Evolutionary conservation across 2,797 vertebrate species (phyloP), one percentile per base, ranked within the genome.

Genomic region (Enteromius thamalakanensis): DNA sequence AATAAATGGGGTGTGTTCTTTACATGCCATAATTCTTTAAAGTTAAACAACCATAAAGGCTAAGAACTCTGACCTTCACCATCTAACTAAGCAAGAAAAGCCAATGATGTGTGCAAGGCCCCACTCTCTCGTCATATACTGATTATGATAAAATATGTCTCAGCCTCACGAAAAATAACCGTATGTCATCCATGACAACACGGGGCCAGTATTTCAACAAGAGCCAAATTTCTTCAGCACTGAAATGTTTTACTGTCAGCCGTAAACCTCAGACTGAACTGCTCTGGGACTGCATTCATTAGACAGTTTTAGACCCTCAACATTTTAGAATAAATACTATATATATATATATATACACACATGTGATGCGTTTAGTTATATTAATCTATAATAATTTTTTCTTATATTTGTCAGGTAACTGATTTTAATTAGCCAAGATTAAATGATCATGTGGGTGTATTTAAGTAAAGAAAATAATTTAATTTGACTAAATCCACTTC

Each of bases 41-140:
- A 96, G 96, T 95, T 95, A 94, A 93, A 94, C 94, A 97, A 93
- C 95, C 95, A 96, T 96, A 97, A 98, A 96, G 96, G 96, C 96
- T 96, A 93, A 96, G 96, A 95, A 96, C 96, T 95, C 94, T 97
- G 97, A 98, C 98, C 97, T 99, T 99, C 96, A 95, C 94, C 94
- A 96, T 95, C 95, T 97, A 97, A 97, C 97, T 96, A 96, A 97
- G 96, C 97, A 96, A 92, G 95, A 95, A 95, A 94, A 96, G 93
- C 95, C 97, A 97, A 97, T 97, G 97, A 97, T 97, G 97, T 97
- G 97, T 96, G 96, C 95, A 95, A 96, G 95, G 95, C 94, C 96
- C 92, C 92, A 93, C 83, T 79, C 79, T 95, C 91, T 93, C 92
- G 87, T 92, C 91, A 89, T 89, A 95, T 95, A 94, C 95, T 87